Evolutionary conservation across 2,113 vertebrate genomes (phyloP), one percentile per base, ranked within the genome.

Genomic region (Trachemys scripta): DNA sequence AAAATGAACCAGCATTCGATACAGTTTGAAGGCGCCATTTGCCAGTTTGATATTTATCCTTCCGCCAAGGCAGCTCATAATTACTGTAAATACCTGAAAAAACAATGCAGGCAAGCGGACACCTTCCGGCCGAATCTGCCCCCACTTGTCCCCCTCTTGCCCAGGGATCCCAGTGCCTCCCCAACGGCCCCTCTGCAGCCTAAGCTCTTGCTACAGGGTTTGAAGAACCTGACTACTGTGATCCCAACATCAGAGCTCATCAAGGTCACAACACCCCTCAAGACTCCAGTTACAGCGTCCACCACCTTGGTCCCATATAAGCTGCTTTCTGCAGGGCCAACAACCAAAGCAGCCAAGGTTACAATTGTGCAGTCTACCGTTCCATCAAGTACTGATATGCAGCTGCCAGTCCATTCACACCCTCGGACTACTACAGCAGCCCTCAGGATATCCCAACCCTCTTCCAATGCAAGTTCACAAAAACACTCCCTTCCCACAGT

Each of bases 61-160:
- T 99, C 99, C 35, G 98, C 99, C n/a, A 98, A 98, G 99, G 99
- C 99, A 98, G 98, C 99, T 99, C 99, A 99, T 94, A 99, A 99
- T 98, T 99, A 99, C 99, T 99, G 99, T 98, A 98, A 99, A 98
- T 99, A 99, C 98, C 99, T 99, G 97, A 99, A 99, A 96, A 99
- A 99, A 98, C 99, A 99, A 84, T 99, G 99, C 98, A 99, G 99
- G 97, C 99, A 99, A 95, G 99, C 98, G 12, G 99, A 99, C 83
- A 98, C 97, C 1, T 98, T 99, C 97, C 98, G 98, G 98, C 98
- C 99, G 4, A 98, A 97, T 80, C 95, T 99, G 90, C 98, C 98
- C 19, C 98, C 98, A 3, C 97, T 99, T 85, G 94, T 99, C 84
- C 99, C 99, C 54, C 96, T 98, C 57, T 93, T 99, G 91, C 97